Conservation (phyloP, 2,113 vertebrate species). For the Tympanuchus pallidicinctus region DNA sequence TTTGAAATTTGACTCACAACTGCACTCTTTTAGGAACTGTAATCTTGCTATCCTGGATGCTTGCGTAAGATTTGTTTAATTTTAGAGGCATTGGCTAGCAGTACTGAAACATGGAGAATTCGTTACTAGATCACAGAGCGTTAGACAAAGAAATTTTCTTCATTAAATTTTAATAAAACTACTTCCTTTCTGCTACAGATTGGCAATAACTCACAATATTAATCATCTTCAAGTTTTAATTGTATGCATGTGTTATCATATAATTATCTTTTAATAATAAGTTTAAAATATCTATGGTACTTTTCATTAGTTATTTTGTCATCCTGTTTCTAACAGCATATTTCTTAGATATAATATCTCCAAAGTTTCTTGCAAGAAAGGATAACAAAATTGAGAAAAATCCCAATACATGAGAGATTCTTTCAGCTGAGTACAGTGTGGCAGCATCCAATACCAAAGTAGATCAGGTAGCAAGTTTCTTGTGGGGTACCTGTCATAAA, state of each 20-base stretch:
- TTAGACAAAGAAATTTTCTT: neutral
- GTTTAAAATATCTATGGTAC: neutral
- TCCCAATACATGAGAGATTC: neutral
- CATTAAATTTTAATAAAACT: constrained; percentile 15
- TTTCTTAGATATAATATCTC: neutral
- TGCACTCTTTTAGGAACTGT: neutral
- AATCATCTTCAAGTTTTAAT: constrained; percentile 10
- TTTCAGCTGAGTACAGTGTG: neutral
- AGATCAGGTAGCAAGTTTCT: neutral
- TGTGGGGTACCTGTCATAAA: neutral
- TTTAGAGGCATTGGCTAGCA: neutral
- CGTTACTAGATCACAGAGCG: neutral
- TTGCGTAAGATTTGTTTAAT: neutral
- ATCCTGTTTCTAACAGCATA: neutral
- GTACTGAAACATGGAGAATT: neutral
- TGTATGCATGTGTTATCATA: neutral
- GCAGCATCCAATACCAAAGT: neutral
- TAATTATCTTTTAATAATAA: neutral
- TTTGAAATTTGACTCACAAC: neutral
- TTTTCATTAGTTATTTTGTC: constrained; percentile 7
- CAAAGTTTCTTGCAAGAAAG: neutral
- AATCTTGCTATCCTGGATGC: neutral
- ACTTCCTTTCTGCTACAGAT: neutral
- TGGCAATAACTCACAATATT: neutral
- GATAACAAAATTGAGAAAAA: neutral